A percentile compares a stretch with the other conserved stretches of the same genome.
Evolutionary conservation across 2,113 vertebrate genomes (phyloP).

Genomic region (Pteruthius melanotis): DNA sequence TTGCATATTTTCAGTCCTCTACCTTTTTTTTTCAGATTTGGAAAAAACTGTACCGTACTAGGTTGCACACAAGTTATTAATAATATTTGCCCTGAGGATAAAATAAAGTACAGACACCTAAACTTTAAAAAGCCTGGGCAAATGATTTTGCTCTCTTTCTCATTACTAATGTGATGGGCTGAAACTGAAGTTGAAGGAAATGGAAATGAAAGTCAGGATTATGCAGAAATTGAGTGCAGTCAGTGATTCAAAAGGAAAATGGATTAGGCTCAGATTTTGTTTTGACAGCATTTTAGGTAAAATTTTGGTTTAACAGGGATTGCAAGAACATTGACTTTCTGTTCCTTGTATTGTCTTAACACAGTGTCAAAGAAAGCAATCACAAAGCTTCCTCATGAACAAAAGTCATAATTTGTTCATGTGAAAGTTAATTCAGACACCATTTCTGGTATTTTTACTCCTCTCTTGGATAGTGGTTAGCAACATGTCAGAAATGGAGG

Average conservation of each 20-base stretch:
- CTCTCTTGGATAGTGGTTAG: neutral
- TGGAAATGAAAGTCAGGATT: constrained; percentile 5
- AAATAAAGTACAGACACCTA: neutral
- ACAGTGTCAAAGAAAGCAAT: neutral
- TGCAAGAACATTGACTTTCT: neutral
- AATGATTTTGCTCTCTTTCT: neutral
- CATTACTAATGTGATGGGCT: neutral
- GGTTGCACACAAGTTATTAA: neutral
- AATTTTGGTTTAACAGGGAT: neutral
- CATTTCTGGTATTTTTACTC: neutral
- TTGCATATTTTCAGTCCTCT: neutral
- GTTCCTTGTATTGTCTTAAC: neutral
- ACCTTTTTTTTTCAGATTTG: neutral
- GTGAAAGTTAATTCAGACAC: neutral
- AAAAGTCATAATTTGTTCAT: neutral
- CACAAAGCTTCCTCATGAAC: neutral
- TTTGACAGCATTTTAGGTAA: constrained; percentile 19
- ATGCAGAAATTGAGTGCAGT: neutral
- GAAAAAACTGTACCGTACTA: neutral
- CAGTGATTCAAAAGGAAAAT: neutral
- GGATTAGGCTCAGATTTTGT: neutral
- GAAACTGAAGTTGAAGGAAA: constrained; percentile 9
- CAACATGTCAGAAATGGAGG: neutral
- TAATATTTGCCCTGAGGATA: neutral
- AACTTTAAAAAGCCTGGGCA: neutral